These are phyloP conservation scores for Cephalotes varians DNA, from an alignment of 2,888 invertebrate genomes.

Conservation along the genomic window DNA sequence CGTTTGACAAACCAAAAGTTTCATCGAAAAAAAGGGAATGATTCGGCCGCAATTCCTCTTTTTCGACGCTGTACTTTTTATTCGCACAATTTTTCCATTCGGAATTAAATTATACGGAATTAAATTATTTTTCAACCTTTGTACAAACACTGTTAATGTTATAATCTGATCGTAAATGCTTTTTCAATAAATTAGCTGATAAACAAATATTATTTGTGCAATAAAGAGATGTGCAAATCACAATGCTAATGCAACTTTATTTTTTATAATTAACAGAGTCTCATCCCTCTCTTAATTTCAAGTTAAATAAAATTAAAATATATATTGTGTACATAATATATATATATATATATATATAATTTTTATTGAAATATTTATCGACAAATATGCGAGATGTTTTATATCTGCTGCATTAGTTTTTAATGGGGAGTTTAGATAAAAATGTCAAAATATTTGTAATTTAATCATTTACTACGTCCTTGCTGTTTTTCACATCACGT, in stretches of 20 bases:
- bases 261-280: conserved; percentile 1
- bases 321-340: no score
- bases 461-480: neutral
- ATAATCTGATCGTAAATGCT: neutral
- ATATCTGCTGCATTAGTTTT: neutral
- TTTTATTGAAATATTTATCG: neutral
- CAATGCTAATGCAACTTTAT: neutral
- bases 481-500: neutral
- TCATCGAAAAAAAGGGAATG: neutral
- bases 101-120: neutral
- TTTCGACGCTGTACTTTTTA: neutral
- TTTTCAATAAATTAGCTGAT: conserved; percentile 13
- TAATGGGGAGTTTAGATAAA: neutral
- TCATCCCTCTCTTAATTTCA: neutral
- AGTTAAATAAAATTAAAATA: neutral
- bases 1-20: neutral
- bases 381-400: neutral
- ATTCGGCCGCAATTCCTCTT: neutral
- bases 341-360: no score
- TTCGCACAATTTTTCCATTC: neutral
- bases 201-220: neutral
- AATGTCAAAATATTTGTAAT: neutral
- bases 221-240: neutral
- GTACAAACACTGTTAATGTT: neutral
- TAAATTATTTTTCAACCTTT: neutral